Base-by-base conservation (phyloP, 2,113 vertebrate genomes). In the Phrynosoma blainvillii region DNA sequence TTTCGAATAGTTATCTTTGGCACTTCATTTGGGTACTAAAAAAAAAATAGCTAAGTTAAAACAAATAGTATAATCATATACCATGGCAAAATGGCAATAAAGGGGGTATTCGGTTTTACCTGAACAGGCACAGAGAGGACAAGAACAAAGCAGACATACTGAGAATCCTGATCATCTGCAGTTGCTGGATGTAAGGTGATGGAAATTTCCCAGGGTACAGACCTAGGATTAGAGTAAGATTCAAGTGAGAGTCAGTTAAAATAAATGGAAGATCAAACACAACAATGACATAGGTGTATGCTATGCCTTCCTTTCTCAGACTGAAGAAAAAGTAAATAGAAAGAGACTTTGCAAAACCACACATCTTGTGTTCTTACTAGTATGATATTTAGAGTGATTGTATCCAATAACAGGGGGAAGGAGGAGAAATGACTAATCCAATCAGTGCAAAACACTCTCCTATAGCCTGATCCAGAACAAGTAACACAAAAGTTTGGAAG, bases 141-240 rank as follows among this genome's bases (percentile, higher is more conserved):
- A 90, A 99, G 96, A 1, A 98, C 98, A 88, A 98, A 98, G 27
- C 98, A 93, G 47, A 99, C 99, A 21, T 98, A 99, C 95, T 99
- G 99, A 0, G 98, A 98, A 32, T 98, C 97, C 1, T 97, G 97
- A 94, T 99, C 98, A 90, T 99, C 96, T 0, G 96, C 98, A 9
- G 98, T 99, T 87, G 98, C 98, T 0, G 98, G 98, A 92, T 98
- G 94, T 83, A 99, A 95, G 8, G 98, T 98, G 91, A 99, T 97
- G 70, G 93, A 97, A 86, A 99, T 96, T 88, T 97, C 97, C 98
- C 98, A 97, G 0, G 96, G 96, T 54, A 95, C 97, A 83, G 95
- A 93, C 90, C 98, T 99, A 93, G 75, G 18, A 76, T 62, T 70
- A 79, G 30, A 94, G 27, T 75, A 27, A 91, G 25, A 36, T 1